phyloP scores from a whole-genome alignment of 2,797 vertebrate genomes.

The Malurus leucopterus region DNA sequence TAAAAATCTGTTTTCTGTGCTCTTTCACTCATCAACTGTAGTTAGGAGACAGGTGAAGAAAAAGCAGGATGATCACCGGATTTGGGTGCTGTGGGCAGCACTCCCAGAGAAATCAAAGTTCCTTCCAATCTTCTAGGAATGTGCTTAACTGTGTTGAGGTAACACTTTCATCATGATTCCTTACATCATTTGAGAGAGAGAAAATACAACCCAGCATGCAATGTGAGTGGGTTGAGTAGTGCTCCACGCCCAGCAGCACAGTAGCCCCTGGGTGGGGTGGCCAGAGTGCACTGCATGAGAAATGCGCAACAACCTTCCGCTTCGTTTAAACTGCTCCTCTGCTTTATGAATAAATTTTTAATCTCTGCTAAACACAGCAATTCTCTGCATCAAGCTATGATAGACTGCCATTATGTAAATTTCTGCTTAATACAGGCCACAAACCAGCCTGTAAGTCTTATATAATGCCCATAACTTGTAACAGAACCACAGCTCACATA shows the following conservation, averaged over 20 bases:
- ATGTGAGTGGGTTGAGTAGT: rapidly evolving
- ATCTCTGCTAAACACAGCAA: not conserved
- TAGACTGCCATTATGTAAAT: not conserved
- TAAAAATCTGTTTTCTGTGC: not conserved
- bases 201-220: not conserved
- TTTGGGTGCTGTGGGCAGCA: not conserved
- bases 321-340: not conserved
- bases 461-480: not conserved
- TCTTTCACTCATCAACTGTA: not conserved
- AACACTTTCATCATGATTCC: rapidly evolving
- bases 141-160: too few relatives aligned
- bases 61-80: not conserved
- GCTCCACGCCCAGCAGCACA: not conserved
- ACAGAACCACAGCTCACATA: not conserved
- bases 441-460: not conserved
- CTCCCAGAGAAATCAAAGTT: not conserved
- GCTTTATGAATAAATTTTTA: not conserved
- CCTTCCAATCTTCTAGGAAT: not conserved
- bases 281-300: not conserved
- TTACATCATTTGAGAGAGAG: not conserved
- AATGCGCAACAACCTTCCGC: not conserved
- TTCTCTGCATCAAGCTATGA: not conserved
- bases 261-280: not conserved
- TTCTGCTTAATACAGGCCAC: not conserved
- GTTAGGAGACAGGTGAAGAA: not conserved